Conservation (phyloP, 2,888 invertebrate genomes). For the Volucella inflata region DNA sequence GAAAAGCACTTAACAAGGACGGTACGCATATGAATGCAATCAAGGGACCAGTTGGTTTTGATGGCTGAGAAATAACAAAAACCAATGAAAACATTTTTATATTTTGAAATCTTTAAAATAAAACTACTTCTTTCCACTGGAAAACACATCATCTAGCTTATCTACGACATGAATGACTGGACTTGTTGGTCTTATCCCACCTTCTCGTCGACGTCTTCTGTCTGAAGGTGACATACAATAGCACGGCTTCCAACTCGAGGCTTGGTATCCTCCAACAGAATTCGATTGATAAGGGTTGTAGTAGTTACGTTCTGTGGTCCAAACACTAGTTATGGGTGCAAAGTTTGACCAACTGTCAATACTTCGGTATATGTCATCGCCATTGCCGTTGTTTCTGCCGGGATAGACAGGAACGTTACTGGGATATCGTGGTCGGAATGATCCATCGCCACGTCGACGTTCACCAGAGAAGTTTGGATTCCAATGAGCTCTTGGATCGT, state of each 20-base stretch:
- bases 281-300: constrained; percentile 79
- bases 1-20: constrained; percentile 47
- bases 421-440: constrained; percentile 80
- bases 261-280: constrained; percentile 77
- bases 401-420: constrained; percentile 80
- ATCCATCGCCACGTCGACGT: constrained; percentile 76
- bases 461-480: constrained; percentile 80
- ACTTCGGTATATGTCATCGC: constrained; percentile 79
- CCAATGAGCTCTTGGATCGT: constrained; percentile 82
- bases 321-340: constrained; percentile 79
- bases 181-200: constrained; percentile 76
- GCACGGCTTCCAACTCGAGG: constrained; percentile 83
- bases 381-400: constrained; percentile 77
- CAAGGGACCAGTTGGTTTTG: constrained; percentile 6
- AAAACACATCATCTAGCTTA: constrained; percentile 81
- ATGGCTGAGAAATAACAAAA: too few relatives aligned
- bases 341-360: constrained; percentile 82
- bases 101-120: neutral
- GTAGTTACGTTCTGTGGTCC: constrained; percentile 82
- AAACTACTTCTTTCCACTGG: constrained; percentile 68
- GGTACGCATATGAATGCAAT: constrained; percentile 46
- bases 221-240: constrained; percentile 80
- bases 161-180: constrained; percentile 78
- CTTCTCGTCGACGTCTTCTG: constrained; percentile 79
- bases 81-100: too few relatives aligned